Conservation (phyloP, 2,888 invertebrate genomes). For the Amblyjoppa fuscipennis region DNA sequence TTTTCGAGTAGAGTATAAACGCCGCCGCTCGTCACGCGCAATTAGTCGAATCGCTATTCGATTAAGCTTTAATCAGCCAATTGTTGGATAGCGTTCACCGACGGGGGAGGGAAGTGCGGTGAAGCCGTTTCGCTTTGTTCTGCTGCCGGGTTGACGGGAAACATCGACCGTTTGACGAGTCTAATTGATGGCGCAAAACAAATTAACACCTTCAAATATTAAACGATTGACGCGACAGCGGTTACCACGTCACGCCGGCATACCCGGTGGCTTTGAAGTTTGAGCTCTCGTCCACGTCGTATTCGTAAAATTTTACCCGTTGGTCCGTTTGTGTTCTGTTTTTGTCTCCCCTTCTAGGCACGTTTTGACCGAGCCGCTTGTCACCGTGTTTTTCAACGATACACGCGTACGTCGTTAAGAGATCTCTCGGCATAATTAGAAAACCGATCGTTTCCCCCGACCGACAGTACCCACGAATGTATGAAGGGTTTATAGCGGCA, state of each 20-base stretch:
- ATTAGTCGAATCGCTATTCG: constrained; percentile 75
- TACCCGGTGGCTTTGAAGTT: constrained; percentile 40
- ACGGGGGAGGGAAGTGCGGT: constrained; percentile 39
- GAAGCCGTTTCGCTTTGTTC: constrained; percentile 65
- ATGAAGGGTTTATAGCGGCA: constrained; percentile 15
- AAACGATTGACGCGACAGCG: constrained; percentile 51
- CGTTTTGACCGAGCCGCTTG: neutral
- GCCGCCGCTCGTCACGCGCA: constrained; percentile 63
- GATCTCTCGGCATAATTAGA: constrained; percentile 34
- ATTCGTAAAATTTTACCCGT: neutral
- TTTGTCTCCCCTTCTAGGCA: neutral
- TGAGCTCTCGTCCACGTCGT: constrained; percentile 15
- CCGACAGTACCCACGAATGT: neutral
- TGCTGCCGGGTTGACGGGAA: constrained; percentile 21
- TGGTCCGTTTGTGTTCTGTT: neutral
- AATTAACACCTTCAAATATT: constrained; percentile 71
- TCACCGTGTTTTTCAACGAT: neutral
- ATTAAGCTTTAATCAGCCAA: constrained; percentile 77
- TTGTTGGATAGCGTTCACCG: constrained; percentile 65
- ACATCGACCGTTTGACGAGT: constrained; percentile 58
- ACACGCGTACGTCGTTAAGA: neutral
- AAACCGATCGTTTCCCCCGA: constrained; percentile 33
- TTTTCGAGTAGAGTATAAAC: constrained; percentile 61
- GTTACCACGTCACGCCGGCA: constrained; percentile 45
- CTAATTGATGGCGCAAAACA: constrained; percentile 70